Percentiles rank a stretch among this genome's conserved stretches.
These are phyloP conservation scores for Plumapathes pennacea DNA, from an alignment of 92 coral and sea anemone genomes.

Conservation along the genomic window DNA sequence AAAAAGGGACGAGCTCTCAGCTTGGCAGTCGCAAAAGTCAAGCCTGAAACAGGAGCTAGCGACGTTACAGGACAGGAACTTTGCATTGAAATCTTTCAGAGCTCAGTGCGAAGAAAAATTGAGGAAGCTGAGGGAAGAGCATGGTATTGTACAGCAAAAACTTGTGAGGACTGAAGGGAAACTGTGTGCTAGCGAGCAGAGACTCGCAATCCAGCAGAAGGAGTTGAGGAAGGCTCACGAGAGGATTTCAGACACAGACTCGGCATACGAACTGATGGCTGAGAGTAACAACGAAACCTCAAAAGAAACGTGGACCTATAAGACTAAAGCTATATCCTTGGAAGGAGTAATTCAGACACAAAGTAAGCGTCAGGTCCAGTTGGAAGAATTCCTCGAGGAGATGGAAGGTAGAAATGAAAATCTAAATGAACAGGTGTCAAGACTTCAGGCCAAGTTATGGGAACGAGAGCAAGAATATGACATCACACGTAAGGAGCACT, in stretches of 20 bases:
- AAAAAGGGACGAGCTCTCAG: constrained; percentile 1
- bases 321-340: constrained; percentile 11
- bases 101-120: constrained; percentile 26
- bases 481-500: constrained; percentile 37
- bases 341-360: constrained; percentile 40
- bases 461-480: constrained; percentile 55
- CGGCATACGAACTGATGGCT: no score
- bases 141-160: constrained; percentile 19
- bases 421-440: constrained; percentile 38
- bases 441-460: constrained; percentile 25
- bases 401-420: constrained; percentile 28
- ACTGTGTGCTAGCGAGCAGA: constrained; percentile 15
- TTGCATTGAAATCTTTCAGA: constrained; percentile 27
- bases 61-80: constrained; percentile 27
- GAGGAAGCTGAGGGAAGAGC: constrained; percentile 9
- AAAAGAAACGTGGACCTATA: constrained; percentile 16
- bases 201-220: constrained; percentile 21
- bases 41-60: constrained; percentile 29
- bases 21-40: constrained; percentile 29
- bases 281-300: constrained; percentile 12
- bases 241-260: constrained; percentile 31
- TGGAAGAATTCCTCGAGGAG: constrained; percentile 38
- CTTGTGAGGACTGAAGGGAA: constrained; percentile 23
- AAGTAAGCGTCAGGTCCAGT: constrained; percentile 18
- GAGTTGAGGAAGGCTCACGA: constrained; percentile 30